Evolutionary conservation across 2,888 invertebrate species (phyloP), one percentile per base, ranked within the genome.

Genomic region (Platycheirus albimanus): DNA sequence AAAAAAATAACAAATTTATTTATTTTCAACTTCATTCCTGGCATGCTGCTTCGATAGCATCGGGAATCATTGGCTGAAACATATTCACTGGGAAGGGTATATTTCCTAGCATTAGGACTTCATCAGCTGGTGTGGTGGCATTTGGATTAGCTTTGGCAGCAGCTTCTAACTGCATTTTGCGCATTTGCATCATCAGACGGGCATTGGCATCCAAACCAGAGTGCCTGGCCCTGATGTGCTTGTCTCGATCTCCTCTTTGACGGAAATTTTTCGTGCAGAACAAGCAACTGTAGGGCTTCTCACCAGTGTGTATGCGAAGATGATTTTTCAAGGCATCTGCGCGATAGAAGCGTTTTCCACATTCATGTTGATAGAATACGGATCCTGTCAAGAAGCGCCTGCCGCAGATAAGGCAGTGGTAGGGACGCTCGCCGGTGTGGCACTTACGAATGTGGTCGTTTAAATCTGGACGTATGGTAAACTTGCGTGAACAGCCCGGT

Each of bases 401-500:
- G 54, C 92, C 92, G 85, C 93, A 94, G 6, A 93, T 92, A 30
- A 92, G 90, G 80, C 93, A 94, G 84, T 93, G 93, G 86, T 93
- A 93, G 0, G 93, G 93, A 0, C 93, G 89, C 86, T 93, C 93
- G n/a, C 93, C 91, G 0, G 93, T 93, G 80, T 94, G 93, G 20
- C 93, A 93, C 87, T 93, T 94, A 19, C 93, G 91, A 13, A 93
- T 93, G 78, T 94, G 93, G 86, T 94, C 93, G 76, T 93, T 93
- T 19, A 94, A 88, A 87, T 94, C 93, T 0, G 93, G 93, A 20
- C 93, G 92, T 43, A 94, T 93, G 1, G 93, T 94, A 84, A 94
- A 94, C 84, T 92, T 91, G 0, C 93, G 92, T 64, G 92, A 92
- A 85, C 93, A 94, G 2, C 93, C 93, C 77, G 92, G 92, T 85